phyloP scores from a whole-genome alignment of 2,113 vertebrate genomes.

The Ivindomyrus marchei region DNA sequence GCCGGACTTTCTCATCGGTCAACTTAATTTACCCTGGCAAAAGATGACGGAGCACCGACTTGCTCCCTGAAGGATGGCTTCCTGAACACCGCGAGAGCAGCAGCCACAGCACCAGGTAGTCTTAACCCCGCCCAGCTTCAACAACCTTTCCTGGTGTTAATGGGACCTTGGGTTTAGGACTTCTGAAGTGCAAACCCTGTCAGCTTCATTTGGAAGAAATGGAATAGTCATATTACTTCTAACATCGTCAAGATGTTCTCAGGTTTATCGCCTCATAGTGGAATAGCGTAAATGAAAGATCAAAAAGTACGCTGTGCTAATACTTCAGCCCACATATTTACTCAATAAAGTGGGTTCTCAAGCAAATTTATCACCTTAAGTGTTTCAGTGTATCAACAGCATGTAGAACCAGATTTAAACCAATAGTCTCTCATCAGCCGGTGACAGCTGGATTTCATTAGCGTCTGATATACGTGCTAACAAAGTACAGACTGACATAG shows the following conservation, averaged over 20 bases:
- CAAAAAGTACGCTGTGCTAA: background rate
- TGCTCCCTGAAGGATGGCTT: background rate
- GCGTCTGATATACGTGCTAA: background rate
- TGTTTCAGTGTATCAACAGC: background rate
- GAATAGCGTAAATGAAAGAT: background rate
- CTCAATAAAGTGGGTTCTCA: background rate
- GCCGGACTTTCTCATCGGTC: slow-evolving; percentile 40
- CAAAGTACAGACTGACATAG: background rate
- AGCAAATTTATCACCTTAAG: background rate
- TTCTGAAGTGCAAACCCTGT: background rate
- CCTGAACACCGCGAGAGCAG: background rate
- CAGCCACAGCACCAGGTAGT: background rate
- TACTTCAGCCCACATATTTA: background rate
- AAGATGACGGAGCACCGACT: background rate
- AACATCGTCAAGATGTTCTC: background rate
- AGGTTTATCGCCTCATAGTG: background rate
- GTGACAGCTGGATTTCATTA: background rate
- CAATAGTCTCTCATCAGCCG: background rate
- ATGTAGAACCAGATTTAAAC: background rate
- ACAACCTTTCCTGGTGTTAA: background rate
- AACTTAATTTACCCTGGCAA: slow-evolving; percentile 31
- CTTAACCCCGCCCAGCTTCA: background rate
- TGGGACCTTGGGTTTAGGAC: background rate
- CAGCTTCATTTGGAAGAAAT: background rate
- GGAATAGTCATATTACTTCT: background rate